These are phyloP conservation scores for Pseudobourletiella spinata DNA, from an alignment of 1,140 invertebrate genomes.

Conservation along the genomic window DNA sequence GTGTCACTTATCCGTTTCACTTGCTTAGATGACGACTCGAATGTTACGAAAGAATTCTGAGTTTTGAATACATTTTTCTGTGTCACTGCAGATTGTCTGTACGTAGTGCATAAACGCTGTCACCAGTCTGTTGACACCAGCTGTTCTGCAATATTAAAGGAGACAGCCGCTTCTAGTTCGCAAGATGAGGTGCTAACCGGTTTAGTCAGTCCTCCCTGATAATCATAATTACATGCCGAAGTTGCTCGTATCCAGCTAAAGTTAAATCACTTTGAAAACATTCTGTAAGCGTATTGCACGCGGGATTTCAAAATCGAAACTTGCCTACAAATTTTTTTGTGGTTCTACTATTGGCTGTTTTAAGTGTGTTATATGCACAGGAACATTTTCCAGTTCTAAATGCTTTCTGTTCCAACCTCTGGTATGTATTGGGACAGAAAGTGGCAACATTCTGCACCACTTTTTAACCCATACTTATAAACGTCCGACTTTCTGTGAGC, in stretches of 20 bases:
- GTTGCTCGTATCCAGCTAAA: no score
- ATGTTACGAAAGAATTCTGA: not conserved
- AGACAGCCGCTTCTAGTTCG: constrained; percentile 37
- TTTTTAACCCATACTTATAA: constrained; percentile 91
- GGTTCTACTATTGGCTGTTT: no score
- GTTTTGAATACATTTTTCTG: no score
- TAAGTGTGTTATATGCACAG: no score
- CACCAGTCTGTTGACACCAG: constrained; percentile 87
- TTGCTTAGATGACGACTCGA: no score
- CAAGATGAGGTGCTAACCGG: constrained; percentile 49
- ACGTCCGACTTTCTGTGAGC: constrained; percentile 90
- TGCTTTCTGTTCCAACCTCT: no score
- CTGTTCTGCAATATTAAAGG: constrained; percentile 90
- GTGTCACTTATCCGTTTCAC: no score
- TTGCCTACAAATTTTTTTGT: not conserved
- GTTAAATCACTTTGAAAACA: not conserved
- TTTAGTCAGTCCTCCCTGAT: not conserved
- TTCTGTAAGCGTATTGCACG: no score
- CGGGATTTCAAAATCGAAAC: not conserved
- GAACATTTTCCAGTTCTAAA: no score
- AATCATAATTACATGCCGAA: no score
- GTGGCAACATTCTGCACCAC: constrained; percentile 95
- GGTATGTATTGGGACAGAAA: constrained; percentile 58
- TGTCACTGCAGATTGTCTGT: constrained; percentile 78
- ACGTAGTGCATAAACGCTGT: constrained; percentile 95